A percentile compares a stretch with the other conserved stretches of the same genome.
phyloP scores from a whole-genome alignment of 1,140 invertebrate genomes.

The Archivesica marissinica region DNA sequence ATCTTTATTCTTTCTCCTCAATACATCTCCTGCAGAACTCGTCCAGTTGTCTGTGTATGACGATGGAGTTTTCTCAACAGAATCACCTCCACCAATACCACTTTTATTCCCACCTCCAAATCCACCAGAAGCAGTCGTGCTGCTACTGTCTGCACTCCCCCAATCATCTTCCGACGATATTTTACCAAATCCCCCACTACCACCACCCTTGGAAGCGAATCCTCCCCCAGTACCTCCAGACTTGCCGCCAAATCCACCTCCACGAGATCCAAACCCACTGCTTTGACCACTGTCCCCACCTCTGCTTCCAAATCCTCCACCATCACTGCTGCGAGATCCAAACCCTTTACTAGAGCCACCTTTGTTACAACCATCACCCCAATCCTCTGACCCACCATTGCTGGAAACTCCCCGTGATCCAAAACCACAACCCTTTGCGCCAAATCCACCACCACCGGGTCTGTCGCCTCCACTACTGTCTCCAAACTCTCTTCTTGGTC shows the following conservation, averaged over 20 bases:
- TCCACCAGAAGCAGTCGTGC: neutral
- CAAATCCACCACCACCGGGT: constrained; percentile 59
- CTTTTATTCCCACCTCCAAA: constrained; percentile 12
- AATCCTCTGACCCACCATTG: neutral
- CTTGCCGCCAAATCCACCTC: constrained; percentile 1
- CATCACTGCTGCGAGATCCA: neutral
- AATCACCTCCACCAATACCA: constrained; percentile 1
- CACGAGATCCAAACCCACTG: neutral
- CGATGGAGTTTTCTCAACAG: too few species aligned
- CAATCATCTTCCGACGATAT: constrained; percentile 36
- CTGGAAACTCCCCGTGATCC: neutral
- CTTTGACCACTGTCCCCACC: neutral
- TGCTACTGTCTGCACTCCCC: constrained; percentile 14
- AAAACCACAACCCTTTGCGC: constrained; percentile 27
- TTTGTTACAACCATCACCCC: constrained; percentile 51
- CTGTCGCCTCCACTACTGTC: constrained; percentile 42
- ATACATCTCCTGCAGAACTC: constrained; percentile 32
- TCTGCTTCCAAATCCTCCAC: constrained; percentile 31
- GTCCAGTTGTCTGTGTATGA: neutral
- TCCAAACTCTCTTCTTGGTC: constrained; percentile 31
- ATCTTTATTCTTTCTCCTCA: neutral
- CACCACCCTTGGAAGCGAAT: constrained; percentile 52
- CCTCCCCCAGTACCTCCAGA: constrained; percentile 40
- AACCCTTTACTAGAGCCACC: constrained; percentile 2
- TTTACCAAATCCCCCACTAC: constrained; percentile 50